These are phyloP conservation scores for Muntiacus muntjak DNA, from an alignment of 2,113 vertebrate genomes.

Conservation along the genomic window DNA sequence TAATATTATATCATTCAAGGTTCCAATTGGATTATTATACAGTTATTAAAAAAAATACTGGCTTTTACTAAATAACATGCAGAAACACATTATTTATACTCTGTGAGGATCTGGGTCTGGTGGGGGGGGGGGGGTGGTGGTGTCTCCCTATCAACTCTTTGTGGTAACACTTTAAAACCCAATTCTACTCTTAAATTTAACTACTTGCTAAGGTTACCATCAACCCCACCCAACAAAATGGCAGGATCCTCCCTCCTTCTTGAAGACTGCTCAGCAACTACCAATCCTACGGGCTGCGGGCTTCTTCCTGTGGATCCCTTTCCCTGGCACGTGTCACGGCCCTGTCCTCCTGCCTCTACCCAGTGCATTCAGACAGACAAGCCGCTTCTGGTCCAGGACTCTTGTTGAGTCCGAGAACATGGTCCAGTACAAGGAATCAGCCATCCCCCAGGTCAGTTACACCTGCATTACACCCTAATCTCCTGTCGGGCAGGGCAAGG, in stretches of 20 bases:
- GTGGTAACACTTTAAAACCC: not conserved
- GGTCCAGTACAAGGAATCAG: not conserved
- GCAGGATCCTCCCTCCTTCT: not conserved
- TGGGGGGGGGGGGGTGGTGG: rapidly evolving
- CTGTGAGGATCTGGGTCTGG: not conserved
- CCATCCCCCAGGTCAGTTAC: not conserved
- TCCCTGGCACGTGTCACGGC: not conserved
- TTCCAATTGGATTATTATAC: not conserved
- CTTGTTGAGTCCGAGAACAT: not conserved
- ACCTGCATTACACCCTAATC: not conserved
- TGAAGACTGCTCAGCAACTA: not conserved
- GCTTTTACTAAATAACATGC: not conserved
- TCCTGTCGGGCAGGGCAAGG: not conserved
- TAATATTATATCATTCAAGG: not conserved
- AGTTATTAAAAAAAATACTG: not conserved
- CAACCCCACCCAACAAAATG: not conserved
- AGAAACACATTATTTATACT: not conserved
- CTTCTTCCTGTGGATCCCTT: not conserved
- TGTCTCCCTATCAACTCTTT: not conserved
- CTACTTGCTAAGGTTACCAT: not conserved
- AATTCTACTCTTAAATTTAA: not conserved
- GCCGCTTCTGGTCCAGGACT: not conserved
- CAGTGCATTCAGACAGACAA: not conserved
- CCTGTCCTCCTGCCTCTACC: not conserved
- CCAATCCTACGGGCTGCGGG: not conserved